Percentiles rank a stretch among this genome's conserved stretches.
Evolutionary conservation across 2,888 invertebrate genomes (phyloP).

Genomic region (Lottia gigantea): DNA sequence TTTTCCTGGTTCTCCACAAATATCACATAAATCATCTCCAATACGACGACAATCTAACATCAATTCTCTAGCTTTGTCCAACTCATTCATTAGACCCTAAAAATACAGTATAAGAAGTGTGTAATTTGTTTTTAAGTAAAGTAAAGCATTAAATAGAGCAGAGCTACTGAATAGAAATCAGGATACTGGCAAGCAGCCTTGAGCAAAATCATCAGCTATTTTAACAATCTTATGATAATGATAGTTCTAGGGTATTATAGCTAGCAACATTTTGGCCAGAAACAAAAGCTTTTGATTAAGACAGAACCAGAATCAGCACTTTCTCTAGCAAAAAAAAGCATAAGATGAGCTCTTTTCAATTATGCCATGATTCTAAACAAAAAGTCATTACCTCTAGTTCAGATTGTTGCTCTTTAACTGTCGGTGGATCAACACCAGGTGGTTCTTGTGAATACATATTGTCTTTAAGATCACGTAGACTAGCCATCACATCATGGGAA

Average conservation of each 20-base stretch:
- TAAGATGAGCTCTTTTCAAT: too few species aligned
- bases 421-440: slow-evolving; percentile 62
- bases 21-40: slow-evolving; percentile 52
- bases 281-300: neutral
- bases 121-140: too few species aligned
- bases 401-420: slow-evolving; percentile 64
- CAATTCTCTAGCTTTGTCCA: slow-evolving; percentile 51
- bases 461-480: slow-evolving; percentile 64
- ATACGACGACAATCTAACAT: slow-evolving; percentile 55
- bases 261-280: neutral
- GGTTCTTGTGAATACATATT: slow-evolving; percentile 64
- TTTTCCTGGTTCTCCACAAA: slow-evolving; percentile 64
- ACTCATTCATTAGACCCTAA: slow-evolving; percentile 63
- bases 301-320: too few species aligned
- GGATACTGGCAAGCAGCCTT: too few species aligned
- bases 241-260: too few species aligned
- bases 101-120: neutral
- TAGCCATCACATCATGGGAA: slow-evolving; percentile 58
- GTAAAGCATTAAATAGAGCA: too few species aligned
- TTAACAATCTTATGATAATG: too few species aligned
- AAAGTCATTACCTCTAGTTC: slow-evolving; percentile 57
- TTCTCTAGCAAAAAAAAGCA: too few species aligned
- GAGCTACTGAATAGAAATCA: too few species aligned
- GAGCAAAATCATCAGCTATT: too few species aligned
- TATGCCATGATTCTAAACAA: neutral